phyloP scores from a whole-genome alignment of 2,797 vertebrate species.

The Gephyroberyx darwinii region DNA sequence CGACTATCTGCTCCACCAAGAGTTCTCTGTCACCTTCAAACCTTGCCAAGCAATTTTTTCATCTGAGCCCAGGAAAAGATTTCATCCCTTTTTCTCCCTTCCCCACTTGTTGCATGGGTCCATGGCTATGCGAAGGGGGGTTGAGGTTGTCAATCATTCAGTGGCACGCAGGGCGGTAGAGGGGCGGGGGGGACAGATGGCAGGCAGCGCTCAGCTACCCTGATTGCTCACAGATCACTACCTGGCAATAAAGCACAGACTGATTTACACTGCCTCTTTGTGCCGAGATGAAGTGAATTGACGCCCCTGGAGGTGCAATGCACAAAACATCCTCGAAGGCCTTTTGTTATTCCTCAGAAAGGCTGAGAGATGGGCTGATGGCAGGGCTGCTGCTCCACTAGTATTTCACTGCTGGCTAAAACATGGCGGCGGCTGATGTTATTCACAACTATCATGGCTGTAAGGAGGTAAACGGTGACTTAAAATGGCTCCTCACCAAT shows the following conservation, averaged over 20 bases:
- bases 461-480: constrained; percentile 9
- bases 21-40: no score
- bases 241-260: constrained; percentile 50
- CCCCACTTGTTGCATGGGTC: constrained; percentile 56
- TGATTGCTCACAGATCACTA: constrained; percentile 63
- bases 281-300: constrained; percentile 45
- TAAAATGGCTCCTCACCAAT: background rate
- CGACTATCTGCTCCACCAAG: no score
- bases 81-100: background rate
- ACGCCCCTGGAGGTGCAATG: constrained; percentile 31
- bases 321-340: constrained; percentile 34
- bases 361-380: constrained; percentile 14
- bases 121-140: constrained; percentile 25
- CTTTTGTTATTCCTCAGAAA: constrained; percentile 38
- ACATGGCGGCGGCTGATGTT: background rate
- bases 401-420: constrained; percentile 30
- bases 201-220: constrained; percentile 26
- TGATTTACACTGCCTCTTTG: constrained; percentile 63
- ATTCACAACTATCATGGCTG: constrained; percentile 7
- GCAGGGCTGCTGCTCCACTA: constrained; percentile 28
- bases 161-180: constrained; percentile 3
- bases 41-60: no score
- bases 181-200: constrained; percentile 53
- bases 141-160: constrained; percentile 41
- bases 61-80: background rate